Conservation (phyloP, 2,888 invertebrate species). For the Phortica magna region DNA sequence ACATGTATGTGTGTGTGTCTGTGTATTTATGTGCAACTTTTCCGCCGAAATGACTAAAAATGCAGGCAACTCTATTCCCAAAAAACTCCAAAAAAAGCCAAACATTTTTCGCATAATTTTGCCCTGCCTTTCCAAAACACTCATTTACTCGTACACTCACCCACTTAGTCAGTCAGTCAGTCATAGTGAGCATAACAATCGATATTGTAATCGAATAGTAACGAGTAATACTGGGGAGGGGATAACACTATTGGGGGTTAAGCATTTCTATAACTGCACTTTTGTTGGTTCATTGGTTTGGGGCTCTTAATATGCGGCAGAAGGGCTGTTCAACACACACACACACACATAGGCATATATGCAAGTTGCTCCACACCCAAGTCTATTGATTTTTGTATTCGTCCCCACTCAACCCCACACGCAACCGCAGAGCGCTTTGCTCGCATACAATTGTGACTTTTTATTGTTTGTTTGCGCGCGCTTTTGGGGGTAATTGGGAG, state of each 20-base stretch:
- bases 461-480: constrained; percentile 25
- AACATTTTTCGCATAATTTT: constrained; percentile 58
- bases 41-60: constrained; percentile 45
- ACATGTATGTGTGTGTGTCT: neutral
- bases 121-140: neutral
- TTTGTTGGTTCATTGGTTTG: constrained; percentile 1
- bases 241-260: neutral
- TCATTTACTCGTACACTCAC: neutral
- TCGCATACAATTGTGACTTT: neutral
- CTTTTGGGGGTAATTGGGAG: constrained; percentile 27
- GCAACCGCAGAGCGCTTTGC: too few species aligned
- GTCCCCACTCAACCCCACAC: neutral
- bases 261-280: neutral
- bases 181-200: constrained; percentile 18
- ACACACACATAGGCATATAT: neutral
- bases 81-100: constrained; percentile 1
- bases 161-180: constrained; percentile 35
- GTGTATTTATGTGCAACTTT: constrained; percentile 21
- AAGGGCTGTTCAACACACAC: neutral
- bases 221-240: constrained; percentile 6
- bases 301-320: neutral
- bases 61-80: constrained; percentile 44
- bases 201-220: constrained; percentile 31
- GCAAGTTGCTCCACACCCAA: constrained; percentile 20
- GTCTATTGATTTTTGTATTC: constrained; percentile 34